Conservation (phyloP, 2,797 vertebrate genomes). For the Karalla daura region DNA sequence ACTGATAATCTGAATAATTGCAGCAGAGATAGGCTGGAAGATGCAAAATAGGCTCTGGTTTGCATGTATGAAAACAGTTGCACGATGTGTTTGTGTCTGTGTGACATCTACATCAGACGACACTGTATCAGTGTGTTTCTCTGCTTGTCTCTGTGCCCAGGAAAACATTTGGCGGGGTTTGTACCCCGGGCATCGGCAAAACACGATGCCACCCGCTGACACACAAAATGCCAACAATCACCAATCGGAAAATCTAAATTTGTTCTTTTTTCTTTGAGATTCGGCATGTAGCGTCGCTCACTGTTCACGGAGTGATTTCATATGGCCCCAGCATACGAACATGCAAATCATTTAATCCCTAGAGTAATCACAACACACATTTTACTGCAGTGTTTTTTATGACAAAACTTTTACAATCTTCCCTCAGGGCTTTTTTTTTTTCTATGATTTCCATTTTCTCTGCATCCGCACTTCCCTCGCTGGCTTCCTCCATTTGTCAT, state of each 20-base stretch:
- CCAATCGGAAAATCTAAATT: slow-evolving; percentile 19
- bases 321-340: background rate
- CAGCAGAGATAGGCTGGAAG: background rate
- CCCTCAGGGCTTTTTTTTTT: slow-evolving; percentile 9
- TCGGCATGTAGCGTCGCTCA: slow-evolving; percentile 20
- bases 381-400: slow-evolving; percentile 19
- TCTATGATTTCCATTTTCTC: slow-evolving; percentile 23
- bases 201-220: slow-evolving; percentile 30
- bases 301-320: slow-evolving; percentile 24
- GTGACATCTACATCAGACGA: slow-evolving; percentile 34
- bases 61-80: slow-evolving; percentile 41
- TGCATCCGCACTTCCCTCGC: background rate
- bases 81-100: slow-evolving; percentile 36
- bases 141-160: slow-evolving; percentile 39
- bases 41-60: slow-evolving; percentile 13
- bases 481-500: slow-evolving; percentile 9
- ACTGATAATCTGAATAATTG: background rate
- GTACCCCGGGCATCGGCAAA: slow-evolving; percentile 24
- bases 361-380: slow-evolving; percentile 19
- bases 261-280: slow-evolving; percentile 1
- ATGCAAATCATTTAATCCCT: slow-evolving; percentile 26
- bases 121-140: slow-evolving; percentile 15
- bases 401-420: slow-evolving; percentile 31
- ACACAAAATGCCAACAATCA: slow-evolving; percentile 28
- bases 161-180: slow-evolving; percentile 42